A percentile compares a stretch with the other conserved stretches of the same genome.
These are phyloP conservation scores for Scolopax bukidnonensis DNA, from an alignment of 2,797 vertebrate genomes.

Conservation along the genomic window DNA sequence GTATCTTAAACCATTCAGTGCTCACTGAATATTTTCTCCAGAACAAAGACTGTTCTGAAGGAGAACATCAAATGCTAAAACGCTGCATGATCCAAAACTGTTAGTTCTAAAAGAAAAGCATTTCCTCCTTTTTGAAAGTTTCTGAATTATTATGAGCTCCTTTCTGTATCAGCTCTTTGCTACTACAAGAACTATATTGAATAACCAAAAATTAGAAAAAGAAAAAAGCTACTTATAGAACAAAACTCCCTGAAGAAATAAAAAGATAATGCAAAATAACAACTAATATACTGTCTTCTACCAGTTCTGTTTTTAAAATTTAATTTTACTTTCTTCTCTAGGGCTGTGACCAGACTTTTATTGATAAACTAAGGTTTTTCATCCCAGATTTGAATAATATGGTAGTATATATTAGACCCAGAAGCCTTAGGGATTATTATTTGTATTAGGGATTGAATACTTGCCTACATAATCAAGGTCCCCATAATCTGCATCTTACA, in stretches of 20 bases:
- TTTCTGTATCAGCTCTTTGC: background rate
- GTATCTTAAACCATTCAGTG: background rate
- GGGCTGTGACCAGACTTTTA: background rate
- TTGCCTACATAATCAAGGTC: background rate
- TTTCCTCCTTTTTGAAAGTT: constrained; percentile 17
- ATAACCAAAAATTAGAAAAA: background rate
- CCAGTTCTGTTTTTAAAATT: background rate
- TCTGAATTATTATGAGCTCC: constrained; percentile 1
- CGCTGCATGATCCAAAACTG: background rate
- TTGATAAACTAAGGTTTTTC: background rate
- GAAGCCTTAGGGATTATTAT: background rate
- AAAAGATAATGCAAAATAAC: background rate
- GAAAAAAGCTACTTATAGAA: background rate
- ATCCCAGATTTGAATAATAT: background rate
- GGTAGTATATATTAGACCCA: background rate
- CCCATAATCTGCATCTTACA: background rate
- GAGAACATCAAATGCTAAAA: constrained; percentile 35
- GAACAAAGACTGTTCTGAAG: constrained; percentile 26
- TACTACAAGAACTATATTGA: background rate
- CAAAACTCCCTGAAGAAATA: background rate
- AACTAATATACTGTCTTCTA: background rate
- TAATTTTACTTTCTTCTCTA: background rate
- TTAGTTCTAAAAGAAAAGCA: constrained; percentile 26
- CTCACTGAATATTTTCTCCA: constrained; percentile 15
- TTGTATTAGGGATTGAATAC: background rate